phyloP scores from a whole-genome alignment of 2,113 vertebrate species.

The Circaetus cinerascens region DNA sequence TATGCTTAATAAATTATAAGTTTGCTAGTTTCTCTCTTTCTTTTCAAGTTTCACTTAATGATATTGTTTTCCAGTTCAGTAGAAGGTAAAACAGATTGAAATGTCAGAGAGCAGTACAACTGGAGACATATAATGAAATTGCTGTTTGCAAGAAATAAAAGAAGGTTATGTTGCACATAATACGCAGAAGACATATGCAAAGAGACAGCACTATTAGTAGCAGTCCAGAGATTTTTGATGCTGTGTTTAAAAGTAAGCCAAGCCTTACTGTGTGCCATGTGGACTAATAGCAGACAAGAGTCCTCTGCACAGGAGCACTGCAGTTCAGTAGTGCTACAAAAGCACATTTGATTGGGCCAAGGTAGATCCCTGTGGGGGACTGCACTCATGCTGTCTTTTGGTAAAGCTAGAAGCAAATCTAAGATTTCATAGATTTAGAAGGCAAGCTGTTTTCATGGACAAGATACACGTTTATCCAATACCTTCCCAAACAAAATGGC shows the following conservation, averaged over 20 bases:
- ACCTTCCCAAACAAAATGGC: not conserved
- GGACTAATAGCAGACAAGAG: not conserved
- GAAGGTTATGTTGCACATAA: not conserved
- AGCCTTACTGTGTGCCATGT: not conserved
- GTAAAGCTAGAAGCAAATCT: not conserved
- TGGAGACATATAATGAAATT: not conserved
- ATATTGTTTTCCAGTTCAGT: not conserved
- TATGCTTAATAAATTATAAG: not conserved
- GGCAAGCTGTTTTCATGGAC: not conserved
- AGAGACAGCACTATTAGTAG: not conserved
- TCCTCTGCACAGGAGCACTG: not conserved
- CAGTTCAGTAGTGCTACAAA: not conserved
- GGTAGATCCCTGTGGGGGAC: not conserved
- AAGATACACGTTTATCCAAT: not conserved
- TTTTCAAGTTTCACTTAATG: not conserved
- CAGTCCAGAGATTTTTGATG: not conserved
- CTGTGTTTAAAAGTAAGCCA: not conserved
- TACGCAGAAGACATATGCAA: not conserved
- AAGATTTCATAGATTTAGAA: not conserved
- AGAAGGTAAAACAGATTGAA: not conserved
- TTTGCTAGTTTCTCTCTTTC: not conserved
- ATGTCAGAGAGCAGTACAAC: not conserved
- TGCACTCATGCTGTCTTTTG: not conserved
- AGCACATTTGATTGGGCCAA: not conserved
- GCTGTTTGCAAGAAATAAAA: not conserved